phyloP scores from a whole-genome alignment of 2,888 invertebrate species.

The Morpho deidamia region DNA sequence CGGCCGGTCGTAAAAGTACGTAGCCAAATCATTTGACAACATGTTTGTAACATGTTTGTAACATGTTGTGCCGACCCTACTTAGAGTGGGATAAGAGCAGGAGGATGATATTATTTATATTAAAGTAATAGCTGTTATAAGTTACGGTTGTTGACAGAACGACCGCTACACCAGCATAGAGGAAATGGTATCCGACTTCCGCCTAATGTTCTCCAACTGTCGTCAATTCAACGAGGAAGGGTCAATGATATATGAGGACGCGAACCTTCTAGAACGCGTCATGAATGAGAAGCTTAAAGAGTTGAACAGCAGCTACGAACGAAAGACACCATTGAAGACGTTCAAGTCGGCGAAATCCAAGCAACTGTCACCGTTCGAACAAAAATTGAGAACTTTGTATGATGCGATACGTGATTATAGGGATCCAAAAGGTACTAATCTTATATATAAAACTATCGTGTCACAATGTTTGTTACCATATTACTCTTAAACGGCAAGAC shows the following conservation, averaged over 20 bases:
- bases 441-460: too few species aligned
- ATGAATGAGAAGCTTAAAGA: slow-evolving; percentile 90
- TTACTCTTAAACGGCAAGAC: too few species aligned
- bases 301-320: slow-evolving; percentile 78
- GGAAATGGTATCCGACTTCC: slow-evolving; percentile 90
- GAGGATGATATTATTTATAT: too few species aligned
- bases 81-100: too few species aligned
- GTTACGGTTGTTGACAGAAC: slow-evolving; percentile 46
- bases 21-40: too few species aligned
- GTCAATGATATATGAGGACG: slow-evolving; percentile 96
- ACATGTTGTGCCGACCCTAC: too few species aligned
- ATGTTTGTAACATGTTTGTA: too few species aligned
- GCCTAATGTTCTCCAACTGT: slow-evolving; percentile 98
- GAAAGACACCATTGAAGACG: slow-evolving; percentile 75
- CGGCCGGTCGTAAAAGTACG: too few species aligned
- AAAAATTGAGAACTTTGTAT: slow-evolving; percentile 90
- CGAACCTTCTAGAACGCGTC: slow-evolving; percentile 90
- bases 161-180: slow-evolving; percentile 90
- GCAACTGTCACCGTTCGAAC: slow-evolving; percentile 80
- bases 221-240: slow-evolving; percentile 97
- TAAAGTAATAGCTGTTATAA: too few species aligned
- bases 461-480: too few species aligned
- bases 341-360: slow-evolving; percentile 58
- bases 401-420: slow-evolving; percentile 94
- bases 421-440: slow-evolving; percentile 71